Evolutionary conservation across 2,113 vertebrate species (phyloP), one percentile per base, ranked within the genome.

Genomic region (Tylochromis polylepis): DNA sequence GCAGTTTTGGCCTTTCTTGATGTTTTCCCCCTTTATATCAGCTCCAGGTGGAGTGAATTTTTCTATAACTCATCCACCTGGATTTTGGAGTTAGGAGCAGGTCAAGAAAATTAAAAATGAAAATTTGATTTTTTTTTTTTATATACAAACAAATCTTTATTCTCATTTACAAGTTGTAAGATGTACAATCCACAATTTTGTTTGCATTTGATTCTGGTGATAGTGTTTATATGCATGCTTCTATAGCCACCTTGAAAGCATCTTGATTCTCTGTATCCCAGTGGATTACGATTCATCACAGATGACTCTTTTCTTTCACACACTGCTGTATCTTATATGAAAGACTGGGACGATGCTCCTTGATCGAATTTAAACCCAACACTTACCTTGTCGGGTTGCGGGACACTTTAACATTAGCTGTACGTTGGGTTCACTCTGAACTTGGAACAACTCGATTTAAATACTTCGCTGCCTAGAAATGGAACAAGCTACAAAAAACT

Each of bases 321-420:
- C 18, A 31, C 10, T 6, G 12, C 5, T n/a, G 59, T 2, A 36
- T 62, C 59, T 36, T 36, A 34, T 62, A 62, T 4, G 11, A 12
- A 65, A 65, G 12, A 65, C 36, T n/a, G 36, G 31, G 59, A 62
- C 31, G 29, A 29, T 29, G 0, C 12, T 36, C 60, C 60, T 65
- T 36, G 60, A 38, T 65, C 36, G 1, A 36, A 38, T 65, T 36
- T 36, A 65, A 65, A 38, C 11, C n/a, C 60, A 65, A 31, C 31
- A 36, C 31, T 65, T 65, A n/a, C 31, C 31, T 65, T 36, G 18
- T 65, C 31, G 36, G 31, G 18, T 65, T 11, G 0, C 2, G 3
- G 18, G 3, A 1, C 18, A 36, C n/a, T 65, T 36, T 65, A 36
- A 65, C 31, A 65, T n/a, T 2, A 65, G 0, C 60, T 65, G 7